Percentiles rank a stretch among this genome's conserved stretches.
Evolutionary conservation across 2,797 vertebrate species (phyloP).

Genomic region (Enteromius trimaculatus): DNA sequence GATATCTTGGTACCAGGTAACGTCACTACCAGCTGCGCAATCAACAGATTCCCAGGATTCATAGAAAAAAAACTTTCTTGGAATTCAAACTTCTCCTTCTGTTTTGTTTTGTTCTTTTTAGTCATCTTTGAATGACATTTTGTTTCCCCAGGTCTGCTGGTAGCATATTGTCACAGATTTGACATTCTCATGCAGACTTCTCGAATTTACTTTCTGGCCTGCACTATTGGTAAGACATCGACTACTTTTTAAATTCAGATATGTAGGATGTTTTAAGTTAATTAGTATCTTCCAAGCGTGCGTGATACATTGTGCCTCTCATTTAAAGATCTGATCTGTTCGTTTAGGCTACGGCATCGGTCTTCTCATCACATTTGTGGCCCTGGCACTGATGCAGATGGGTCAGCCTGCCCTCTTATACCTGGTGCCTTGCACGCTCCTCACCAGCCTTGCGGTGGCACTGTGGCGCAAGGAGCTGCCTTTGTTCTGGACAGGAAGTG

Average conservation of each 20-base stretch:
- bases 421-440: constrained; percentile 94
- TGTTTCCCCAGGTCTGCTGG: constrained; percentile 84
- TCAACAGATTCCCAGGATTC: not conserved
- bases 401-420: constrained; percentile 96
- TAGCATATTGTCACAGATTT: constrained; percentile 95
- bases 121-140: not conserved
- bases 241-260: not conserved
- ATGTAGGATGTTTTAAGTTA: not conserved
- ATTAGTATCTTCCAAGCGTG: not conserved
- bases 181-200: constrained; percentile 94
- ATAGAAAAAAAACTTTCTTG: not conserved
- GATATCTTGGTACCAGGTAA: constrained; percentile 97
- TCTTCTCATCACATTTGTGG: constrained; percentile 95
- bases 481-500: constrained; percentile 97
- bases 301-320: not conserved
- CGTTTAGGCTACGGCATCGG: constrained; percentile 90
- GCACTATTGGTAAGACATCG: constrained; percentile 85
- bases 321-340: constrained; percentile 23
- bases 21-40: not conserved
- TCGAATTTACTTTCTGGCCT: constrained; percentile 93
- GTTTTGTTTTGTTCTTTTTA: not conserved
- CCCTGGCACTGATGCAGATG: constrained; percentile 92
- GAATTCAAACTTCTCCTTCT: not conserved
- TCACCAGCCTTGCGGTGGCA: constrained; percentile 88
- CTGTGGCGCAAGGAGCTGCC: constrained; percentile 90